These are phyloP conservation scores for Oenanthe melanoleuca DNA, from an alignment of 2,113 vertebrate genomes.

Conservation along the genomic window DNA sequence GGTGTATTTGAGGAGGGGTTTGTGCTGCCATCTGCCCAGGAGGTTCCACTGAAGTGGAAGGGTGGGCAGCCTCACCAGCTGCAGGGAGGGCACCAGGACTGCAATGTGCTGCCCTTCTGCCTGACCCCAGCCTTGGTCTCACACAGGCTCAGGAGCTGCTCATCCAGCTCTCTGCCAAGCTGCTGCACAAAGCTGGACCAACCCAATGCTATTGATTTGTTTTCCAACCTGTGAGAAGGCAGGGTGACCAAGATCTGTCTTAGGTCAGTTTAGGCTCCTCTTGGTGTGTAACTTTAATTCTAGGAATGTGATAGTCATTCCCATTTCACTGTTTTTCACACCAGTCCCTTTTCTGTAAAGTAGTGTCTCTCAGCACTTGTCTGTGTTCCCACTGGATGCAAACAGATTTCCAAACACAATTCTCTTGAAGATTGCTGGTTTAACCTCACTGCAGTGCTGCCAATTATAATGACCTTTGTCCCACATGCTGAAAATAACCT, in stretches of 20 bases:
- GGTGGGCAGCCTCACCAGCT: background rate
- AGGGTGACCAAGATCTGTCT: background rate
- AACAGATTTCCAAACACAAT: background rate
- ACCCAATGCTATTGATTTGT: background rate
- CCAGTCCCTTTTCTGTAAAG: background rate
- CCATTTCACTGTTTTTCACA: background rate
- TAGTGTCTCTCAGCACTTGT: background rate
- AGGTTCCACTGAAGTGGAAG: background rate
- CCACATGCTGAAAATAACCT: background rate
- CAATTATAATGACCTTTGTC: background rate
- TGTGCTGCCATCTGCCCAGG: fast-evolving
- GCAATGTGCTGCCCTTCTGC: background rate
- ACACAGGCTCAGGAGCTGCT: background rate
- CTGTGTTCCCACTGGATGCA: background rate
- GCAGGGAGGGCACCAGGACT: background rate
- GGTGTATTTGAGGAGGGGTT: background rate
- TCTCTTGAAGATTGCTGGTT: background rate
- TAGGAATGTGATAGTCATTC: background rate
- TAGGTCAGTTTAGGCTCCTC: background rate
- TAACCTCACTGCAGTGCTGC: background rate
- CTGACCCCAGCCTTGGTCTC: background rate
- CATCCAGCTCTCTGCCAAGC: background rate
- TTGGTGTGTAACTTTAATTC: background rate
- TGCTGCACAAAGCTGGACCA: background rate
- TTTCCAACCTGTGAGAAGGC: background rate